These are phyloP conservation scores for Nautilus pompilius DNA, from an alignment of 1,140 invertebrate genomes.

Conservation along the genomic window DNA sequence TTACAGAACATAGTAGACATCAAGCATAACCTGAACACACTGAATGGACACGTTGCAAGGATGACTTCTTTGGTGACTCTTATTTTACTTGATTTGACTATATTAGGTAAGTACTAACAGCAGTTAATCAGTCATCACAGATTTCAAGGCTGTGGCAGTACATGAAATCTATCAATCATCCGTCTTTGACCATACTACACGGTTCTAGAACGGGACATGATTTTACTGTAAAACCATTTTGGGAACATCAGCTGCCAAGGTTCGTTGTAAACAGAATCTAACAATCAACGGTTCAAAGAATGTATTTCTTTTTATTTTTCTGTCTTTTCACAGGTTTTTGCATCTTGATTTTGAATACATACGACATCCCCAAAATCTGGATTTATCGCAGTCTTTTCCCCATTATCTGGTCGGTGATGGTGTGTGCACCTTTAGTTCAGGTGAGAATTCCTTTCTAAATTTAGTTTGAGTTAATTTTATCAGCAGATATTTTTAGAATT, in stretches of 20 bases:
- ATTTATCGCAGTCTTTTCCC: slow-evolving; percentile 45
- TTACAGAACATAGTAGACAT: slow-evolving; percentile 50
- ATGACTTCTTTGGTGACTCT: slow-evolving; percentile 52
- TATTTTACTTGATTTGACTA: slow-evolving; percentile 49
- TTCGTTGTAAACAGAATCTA: no score
- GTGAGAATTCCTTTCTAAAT: slow-evolving; percentile 35
- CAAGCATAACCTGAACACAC: slow-evolving; percentile 40
- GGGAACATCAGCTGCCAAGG: no score
- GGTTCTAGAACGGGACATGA: no score
- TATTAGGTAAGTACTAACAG: slow-evolving; percentile 41
- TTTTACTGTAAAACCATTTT: no score
- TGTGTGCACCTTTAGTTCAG: slow-evolving; percentile 47
- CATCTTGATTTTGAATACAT: slow-evolving; percentile 44
- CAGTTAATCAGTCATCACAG: no score
- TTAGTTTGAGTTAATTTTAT: no score
- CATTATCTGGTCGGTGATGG: slow-evolving; percentile 40
- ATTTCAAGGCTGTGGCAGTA: no score
- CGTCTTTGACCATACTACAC: no score
- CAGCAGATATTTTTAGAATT: no score
- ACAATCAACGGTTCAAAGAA: no score
- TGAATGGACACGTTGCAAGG: slow-evolving; percentile 51
- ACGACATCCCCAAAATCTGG: slow-evolving; percentile 38
- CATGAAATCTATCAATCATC: no score
- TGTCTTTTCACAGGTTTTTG: slow-evolving; percentile 36
- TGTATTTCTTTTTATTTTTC: neutral